Evolutionary conservation across 2,888 invertebrate genomes (phyloP).

Genomic region (Conops quadrifasciatus): DNA sequence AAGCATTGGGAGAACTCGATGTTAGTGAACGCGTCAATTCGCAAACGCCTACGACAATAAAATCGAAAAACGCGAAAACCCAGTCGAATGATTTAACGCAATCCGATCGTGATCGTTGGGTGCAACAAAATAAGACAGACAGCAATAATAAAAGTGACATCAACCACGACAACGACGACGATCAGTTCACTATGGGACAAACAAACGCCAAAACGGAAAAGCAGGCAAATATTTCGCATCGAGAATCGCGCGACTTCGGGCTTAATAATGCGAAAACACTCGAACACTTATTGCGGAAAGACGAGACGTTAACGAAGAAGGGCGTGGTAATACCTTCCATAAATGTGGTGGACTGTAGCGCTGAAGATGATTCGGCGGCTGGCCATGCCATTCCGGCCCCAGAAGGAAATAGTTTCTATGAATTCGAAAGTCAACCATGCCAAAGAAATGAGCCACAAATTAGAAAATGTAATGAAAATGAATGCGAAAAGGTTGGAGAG

Average conservation of each 20-base stretch:
- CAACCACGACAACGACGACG: constrained; percentile 43
- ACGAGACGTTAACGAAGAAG: constrained; percentile 12
- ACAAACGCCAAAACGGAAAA: constrained; percentile 52
- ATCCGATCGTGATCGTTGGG: constrained; percentile 51
- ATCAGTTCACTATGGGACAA: constrained; percentile 53
- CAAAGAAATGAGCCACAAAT: not conserved
- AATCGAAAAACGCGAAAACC: constrained; percentile 43
- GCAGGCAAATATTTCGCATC: constrained; percentile 45
- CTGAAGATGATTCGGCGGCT: constrained; percentile 29
- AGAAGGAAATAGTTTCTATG: constrained; percentile 56
- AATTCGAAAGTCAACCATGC: constrained; percentile 48
- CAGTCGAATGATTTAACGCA: constrained; percentile 48
- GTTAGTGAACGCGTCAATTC: constrained; percentile 21
- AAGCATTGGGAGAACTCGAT: constrained; percentile 23
- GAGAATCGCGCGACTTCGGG: constrained; percentile 57
- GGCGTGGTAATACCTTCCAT: constrained; percentile 56
- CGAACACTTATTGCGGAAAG: not conserved
- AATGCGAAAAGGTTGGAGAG: not conserved
- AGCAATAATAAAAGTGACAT: constrained; percentile 36
- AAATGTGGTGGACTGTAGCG: constrained; percentile 59
- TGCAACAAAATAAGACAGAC: constrained; percentile 41
- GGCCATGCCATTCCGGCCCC: constrained; percentile 45
- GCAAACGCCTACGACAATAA: constrained; percentile 31
- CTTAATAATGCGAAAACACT: constrained; percentile 35
- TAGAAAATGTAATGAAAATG: constrained; percentile 10